Conservation (phyloP, 1,140 invertebrate species). For the Amyelois transitella region DNA sequence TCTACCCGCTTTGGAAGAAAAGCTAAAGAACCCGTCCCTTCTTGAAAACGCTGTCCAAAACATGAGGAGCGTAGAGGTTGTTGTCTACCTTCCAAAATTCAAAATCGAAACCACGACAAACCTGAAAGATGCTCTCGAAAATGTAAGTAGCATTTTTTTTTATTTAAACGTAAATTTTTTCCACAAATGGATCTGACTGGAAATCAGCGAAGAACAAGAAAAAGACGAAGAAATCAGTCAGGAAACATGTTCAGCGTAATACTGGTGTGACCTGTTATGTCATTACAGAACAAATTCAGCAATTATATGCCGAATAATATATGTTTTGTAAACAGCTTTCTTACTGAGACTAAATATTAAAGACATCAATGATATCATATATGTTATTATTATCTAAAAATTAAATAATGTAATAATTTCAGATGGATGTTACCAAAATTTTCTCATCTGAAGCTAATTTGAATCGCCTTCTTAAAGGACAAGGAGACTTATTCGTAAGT, state of each 20-base stretch:
- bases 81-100: conserved; percentile 47
- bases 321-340: too few relatives aligned
- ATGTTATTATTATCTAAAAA: neutral
- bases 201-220: neutral
- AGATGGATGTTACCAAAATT: conserved; percentile 43
- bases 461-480: conserved; percentile 33
- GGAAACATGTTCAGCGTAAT: neutral
- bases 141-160: conserved; percentile 28
- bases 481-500: conserved; percentile 27
- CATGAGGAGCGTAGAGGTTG: conserved; percentile 33
- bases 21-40: conserved; percentile 31
- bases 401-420: conserved; percentile 8
- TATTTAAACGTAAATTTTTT: too few relatives aligned
- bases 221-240: neutral
- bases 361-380: too few relatives aligned
- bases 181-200: neutral
- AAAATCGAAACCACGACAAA: conserved; percentile 58
- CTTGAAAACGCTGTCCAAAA: conserved; percentile 27
- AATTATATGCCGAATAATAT: neutral
- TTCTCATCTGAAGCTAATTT: conserved; percentile 35
- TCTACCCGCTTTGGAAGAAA: conserved; percentile 32
- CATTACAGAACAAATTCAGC: neutral
- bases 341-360: too few relatives aligned
- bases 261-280: neutral
- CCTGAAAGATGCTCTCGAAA: conserved; percentile 38